Percentiles rank a stretch among this genome's conserved stretches.
phyloP scores from a whole-genome alignment of 2,797 vertebrate species.

The Emys orbicularis region DNA sequence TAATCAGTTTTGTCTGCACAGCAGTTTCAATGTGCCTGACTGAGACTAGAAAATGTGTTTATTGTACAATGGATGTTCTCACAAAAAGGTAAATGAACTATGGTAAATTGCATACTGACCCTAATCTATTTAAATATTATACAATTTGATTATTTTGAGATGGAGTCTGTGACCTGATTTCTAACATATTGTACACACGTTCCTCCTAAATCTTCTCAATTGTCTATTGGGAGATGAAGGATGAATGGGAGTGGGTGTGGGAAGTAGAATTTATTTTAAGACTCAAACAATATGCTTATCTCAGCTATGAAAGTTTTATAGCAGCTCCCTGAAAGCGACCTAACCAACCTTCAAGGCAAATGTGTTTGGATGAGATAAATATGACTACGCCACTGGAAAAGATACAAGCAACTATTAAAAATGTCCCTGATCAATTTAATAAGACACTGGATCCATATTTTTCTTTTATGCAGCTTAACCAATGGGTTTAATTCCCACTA shows the following conservation, averaged over 20 bases:
- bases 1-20: slow-evolving; percentile 33
- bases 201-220: not conserved
- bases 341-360: slow-evolving; percentile 25
- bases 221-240: not conserved
- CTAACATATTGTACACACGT: not conserved
- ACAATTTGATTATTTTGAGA: slow-evolving; percentile 14
- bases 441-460: slow-evolving; percentile 7
- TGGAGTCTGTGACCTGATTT: not conserved
- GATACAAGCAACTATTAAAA: slow-evolving; percentile 15
- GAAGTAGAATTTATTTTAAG: slow-evolving; percentile 37
- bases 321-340: slow-evolving; percentile 21
- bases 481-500: not conserved
- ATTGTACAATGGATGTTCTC: not conserved
- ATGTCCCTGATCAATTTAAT: not conserved
- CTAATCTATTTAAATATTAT: not conserved
- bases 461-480: not conserved
- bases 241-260: not conserved
- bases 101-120: not conserved
- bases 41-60: not conserved
- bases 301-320: slow-evolving; percentile 27
- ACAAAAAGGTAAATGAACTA: not conserved
- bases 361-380: slow-evolving; percentile 53
- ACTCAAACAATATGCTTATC: slow-evolving; percentile 10
- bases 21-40: not conserved
- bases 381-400: slow-evolving; percentile 3